A percentile compares a stretch with the other conserved stretches of the same genome.
These are phyloP conservation scores for Drosophila stalkeri DNA, from an alignment of 2,888 invertebrate genomes.

Conservation along the genomic window DNA sequence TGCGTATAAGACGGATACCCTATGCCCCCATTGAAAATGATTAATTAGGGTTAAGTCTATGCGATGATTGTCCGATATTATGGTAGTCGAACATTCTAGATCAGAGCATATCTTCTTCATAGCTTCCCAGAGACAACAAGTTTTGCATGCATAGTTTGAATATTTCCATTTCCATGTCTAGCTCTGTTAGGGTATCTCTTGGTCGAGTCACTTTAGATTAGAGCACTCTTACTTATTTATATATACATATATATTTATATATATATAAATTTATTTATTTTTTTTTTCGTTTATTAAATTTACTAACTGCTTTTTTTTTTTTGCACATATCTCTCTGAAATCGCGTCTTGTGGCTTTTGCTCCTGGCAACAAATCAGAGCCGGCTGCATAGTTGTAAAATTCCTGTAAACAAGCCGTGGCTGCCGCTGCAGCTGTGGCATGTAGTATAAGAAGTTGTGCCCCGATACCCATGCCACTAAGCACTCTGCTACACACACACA, in stretches of 20 bases:
- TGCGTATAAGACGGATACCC: not conserved
- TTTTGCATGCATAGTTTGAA: not conserved
- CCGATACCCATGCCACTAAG: conserved; percentile 21
- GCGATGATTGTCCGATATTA: not conserved
- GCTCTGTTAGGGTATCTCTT: not conserved
- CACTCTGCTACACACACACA: conserved; percentile 23
- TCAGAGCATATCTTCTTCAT: too few species aligned
- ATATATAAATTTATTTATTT: not conserved
- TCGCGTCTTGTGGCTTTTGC: conserved; percentile 34
- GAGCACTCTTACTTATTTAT: not conserved
- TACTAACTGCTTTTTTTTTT: conserved; percentile 34
- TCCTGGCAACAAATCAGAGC: conserved; percentile 38
- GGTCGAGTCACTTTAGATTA: not conserved
- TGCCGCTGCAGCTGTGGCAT: conserved; percentile 65
- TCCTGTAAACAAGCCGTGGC: conserved; percentile 71
- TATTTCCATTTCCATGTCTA: not conserved
- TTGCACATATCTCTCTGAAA: conserved; percentile 15
- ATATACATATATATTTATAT: not conserved
- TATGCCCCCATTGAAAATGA: not conserved
- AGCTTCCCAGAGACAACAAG: not conserved
- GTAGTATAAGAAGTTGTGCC: conserved; percentile 67
- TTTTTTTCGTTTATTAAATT: conserved; percentile 47
- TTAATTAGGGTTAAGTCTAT: not conserved
- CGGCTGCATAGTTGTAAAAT: conserved; percentile 76
- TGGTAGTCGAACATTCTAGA: not conserved